A percentile compares a stretch with the other conserved stretches of the same genome.
phyloP scores from a whole-genome alignment of 2,888 invertebrate genomes.

The Drosophila putrida region DNA sequence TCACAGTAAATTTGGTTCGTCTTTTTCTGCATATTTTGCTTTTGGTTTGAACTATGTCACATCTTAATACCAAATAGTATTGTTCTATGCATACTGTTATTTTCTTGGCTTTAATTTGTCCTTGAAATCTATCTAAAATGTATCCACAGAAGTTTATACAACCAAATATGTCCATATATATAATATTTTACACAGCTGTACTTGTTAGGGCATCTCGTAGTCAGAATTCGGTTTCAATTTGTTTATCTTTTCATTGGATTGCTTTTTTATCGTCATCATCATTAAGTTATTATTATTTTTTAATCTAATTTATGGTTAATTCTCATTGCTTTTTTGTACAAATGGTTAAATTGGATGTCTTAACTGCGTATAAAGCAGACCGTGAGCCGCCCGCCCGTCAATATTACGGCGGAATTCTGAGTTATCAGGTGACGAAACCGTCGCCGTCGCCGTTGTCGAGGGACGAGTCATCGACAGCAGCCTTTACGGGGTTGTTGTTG shows the following conservation, averaged over 20 bases:
- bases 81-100: too few relatives aligned
- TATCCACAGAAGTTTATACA: too few relatives aligned
- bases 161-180: too few relatives aligned
- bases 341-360: conserved; percentile 22
- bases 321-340: conserved; percentile 23
- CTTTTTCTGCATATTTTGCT: too few relatives aligned
- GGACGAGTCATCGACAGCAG: conserved; percentile 35
- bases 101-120: too few relatives aligned
- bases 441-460: not conserved
- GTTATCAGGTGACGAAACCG: conserved; percentile 34
- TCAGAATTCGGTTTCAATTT: conserved; percentile 10
- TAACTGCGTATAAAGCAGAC: conserved; percentile 42
- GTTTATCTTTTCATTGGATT: conserved; percentile 1
- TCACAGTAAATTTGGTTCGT: too few relatives aligned
- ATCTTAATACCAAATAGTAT: too few relatives aligned
- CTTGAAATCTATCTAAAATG: too few relatives aligned
- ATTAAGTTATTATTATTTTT: conserved; percentile 26
- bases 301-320: conserved; percentile 8
- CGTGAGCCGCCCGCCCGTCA: conserved; percentile 26
- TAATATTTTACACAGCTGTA: too few relatives aligned
- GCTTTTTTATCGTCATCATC: conserved; percentile 12
- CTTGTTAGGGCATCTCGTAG: not conserved
- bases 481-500: conserved; percentile 22
- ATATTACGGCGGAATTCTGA: conserved; percentile 21
- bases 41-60: too few relatives aligned